Evolutionary conservation across 1,140 invertebrate species (phyloP), one percentile per base, ranked within the genome.

Genomic region (Chironomus striatipennis): DNA sequence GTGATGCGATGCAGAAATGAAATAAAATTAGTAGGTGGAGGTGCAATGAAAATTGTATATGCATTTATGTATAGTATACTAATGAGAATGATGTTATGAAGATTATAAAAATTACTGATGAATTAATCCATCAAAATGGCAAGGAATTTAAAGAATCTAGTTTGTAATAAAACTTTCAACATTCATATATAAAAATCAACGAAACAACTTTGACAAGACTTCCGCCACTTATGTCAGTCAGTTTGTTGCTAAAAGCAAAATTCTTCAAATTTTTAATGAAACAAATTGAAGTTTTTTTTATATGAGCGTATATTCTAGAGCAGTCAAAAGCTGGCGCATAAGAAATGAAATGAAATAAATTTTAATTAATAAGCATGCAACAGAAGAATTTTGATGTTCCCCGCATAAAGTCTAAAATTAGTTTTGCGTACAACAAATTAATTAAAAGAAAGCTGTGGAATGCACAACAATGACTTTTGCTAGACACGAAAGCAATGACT

Each of bases 291-390:
- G 5, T 34, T 34, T 34, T 34, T 5, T 34, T 5, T 34, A 34
- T 34, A 34, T 34, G 5, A 2, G 24, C 24, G 24, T 34, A 34
- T 34, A 2, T 5, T 2, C 24, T 5, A 34, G 24, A 34, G 24
- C 24, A 34, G 24, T 34, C 24, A 5, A 34, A 1, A 34, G 1
- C 24, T 34, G 24, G 47, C 47, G 47, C 47, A n/a, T 57, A 57
- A 57, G 10, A 12, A 57, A 34, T 34, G 10, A 12, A 57, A 34
- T 34, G 24, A 34, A 34, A 57, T 57, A 57, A 57, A 57, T 57
- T 57, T 57, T 57, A 57, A 57, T 57, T 57, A 57, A 57, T 57
- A 57, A 57, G 47, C 47, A 57, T 57, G 47, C 47, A 57, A 57
- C 47, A 57, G 47, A 57, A 57, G 47, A 57, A 57, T 57, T 57